Conservation (phyloP, 2,888 invertebrate species). For the Matsumyia berberina region DNA sequence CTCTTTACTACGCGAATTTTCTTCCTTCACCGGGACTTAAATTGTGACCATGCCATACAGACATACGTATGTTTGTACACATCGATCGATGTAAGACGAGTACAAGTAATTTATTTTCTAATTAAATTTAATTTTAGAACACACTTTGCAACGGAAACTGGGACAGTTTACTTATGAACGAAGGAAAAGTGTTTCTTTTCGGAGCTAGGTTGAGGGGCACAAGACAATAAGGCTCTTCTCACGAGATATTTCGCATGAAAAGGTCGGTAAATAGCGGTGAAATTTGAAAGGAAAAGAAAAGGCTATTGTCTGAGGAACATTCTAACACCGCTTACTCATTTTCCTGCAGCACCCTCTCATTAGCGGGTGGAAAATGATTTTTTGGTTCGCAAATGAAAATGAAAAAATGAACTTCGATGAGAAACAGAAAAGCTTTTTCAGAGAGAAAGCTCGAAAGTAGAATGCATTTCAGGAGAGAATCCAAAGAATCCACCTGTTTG, state of each 20-base stretch:
- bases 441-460: constrained; percentile 8
- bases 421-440: background rate
- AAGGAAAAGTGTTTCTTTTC: background rate
- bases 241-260: background rate
- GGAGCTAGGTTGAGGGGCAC: background rate
- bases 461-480: constrained; percentile 10
- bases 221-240: background rate
- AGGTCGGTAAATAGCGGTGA: background rate
- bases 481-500: constrained; percentile 44
- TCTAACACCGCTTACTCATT: background rate
- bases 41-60: background rate
- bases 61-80: background rate
- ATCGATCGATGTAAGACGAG: constrained; percentile 18
- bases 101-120: constrained; percentile 35
- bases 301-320: background rate
- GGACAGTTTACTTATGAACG: constrained; percentile 21
- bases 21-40: background rate
- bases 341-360: background rate
- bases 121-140: constrained; percentile 41
- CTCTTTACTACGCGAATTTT: background rate
- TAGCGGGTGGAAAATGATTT: constrained; percentile 1
- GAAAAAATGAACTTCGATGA: background rate
- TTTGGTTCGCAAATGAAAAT: background rate
- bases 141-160: constrained; percentile 22
- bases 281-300: background rate